Evolutionary conservation across 2,113 vertebrate genomes (phyloP), one percentile per base, ranked within the genome.

Genomic region (Rhinoderma darwinii): DNA sequence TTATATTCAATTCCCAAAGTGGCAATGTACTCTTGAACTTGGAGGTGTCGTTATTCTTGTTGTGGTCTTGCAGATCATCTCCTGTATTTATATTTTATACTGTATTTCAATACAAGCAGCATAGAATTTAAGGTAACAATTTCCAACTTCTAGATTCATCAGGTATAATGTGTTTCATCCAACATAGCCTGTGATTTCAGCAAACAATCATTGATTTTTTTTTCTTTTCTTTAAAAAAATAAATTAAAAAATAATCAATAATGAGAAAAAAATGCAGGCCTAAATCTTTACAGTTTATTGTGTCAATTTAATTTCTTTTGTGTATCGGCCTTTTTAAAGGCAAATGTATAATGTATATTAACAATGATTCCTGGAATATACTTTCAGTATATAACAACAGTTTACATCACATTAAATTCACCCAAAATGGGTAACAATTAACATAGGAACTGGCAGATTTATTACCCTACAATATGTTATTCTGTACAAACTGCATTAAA

Each of bases 251-350:
- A 92, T 91, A 92, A 93, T 90, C 92, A 93, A 93, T 89, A 93
- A 91, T 91, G 92, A 94, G 91, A 90, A 93, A 95, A 92, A 92
- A 91, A 90, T 63, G 8, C 86, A 87, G 79, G 91, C 92, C 94
- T 94, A 94, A 94, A 94, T 93, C 93, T 93, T 94, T 93, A 94
- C 94, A 93, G 92, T 95, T 95, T 95, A 95, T 95, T 95, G 93
- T 94, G 92, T 93, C 93, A 92, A 92, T 93, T 87, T 83, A 89
- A 90, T 89, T 90, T 93, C 39, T 90, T 90, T 88, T 88, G 89
- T 77, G 47, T 92, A 89, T 90, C 91, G 79, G 86, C 92, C 91
- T 93, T 91, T 92, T 81, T 54, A 93, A 84, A 94, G 92, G 91
- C 92, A 70, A 91, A 92, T 93, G 93, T 63, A 77, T 89, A 89